Percentiles rank a stretch among this genome's conserved stretches.
These are phyloP conservation scores for Macrophya annulata DNA, from an alignment of 2,888 invertebrate genomes.

Conservation along the genomic window DNA sequence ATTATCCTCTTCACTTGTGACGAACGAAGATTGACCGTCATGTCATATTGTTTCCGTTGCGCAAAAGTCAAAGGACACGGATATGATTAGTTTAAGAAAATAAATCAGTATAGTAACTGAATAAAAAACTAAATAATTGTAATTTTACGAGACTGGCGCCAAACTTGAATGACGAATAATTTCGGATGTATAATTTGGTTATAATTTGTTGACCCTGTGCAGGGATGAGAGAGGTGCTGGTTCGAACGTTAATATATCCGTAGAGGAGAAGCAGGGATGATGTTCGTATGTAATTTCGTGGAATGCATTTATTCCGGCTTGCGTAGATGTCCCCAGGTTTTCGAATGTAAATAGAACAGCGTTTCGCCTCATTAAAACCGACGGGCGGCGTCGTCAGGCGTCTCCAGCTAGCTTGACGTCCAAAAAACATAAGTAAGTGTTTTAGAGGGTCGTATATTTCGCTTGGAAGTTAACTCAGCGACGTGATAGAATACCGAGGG, in stretches of 20 bases:
- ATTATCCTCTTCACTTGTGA: too few relatives aligned
- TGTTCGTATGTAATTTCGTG: conserved; percentile 61
- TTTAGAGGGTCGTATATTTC: conserved; percentile 67
- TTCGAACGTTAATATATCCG: conserved; percentile 23
- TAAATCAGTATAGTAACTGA: background rate
- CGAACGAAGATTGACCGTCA: too few relatives aligned
- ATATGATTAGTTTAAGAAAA: background rate
- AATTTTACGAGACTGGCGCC: conserved; percentile 6
- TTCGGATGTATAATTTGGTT: background rate
- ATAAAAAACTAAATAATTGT: background rate
- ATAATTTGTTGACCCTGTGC: conserved; percentile 38
- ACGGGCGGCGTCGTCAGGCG: conserved; percentile 64
- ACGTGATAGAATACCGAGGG: conserved; percentile 53
- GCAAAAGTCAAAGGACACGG: background rate
- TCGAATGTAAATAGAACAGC: conserved; percentile 65
- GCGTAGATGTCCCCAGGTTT: conserved; percentile 62
- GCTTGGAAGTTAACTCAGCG: conserved; percentile 46
- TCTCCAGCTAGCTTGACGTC: conserved; percentile 58
- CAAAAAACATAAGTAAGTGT: conserved; percentile 65
- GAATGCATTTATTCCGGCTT: conserved; percentile 59
- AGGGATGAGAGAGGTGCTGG: background rate
- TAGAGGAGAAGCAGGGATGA: background rate
- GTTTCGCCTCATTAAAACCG: conserved; percentile 70
- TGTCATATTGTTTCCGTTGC: too few relatives aligned
- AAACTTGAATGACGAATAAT: background rate